These are phyloP conservation scores for Amyelois transitella DNA, from an alignment of 1,140 invertebrate genomes.

Conservation along the genomic window DNA sequence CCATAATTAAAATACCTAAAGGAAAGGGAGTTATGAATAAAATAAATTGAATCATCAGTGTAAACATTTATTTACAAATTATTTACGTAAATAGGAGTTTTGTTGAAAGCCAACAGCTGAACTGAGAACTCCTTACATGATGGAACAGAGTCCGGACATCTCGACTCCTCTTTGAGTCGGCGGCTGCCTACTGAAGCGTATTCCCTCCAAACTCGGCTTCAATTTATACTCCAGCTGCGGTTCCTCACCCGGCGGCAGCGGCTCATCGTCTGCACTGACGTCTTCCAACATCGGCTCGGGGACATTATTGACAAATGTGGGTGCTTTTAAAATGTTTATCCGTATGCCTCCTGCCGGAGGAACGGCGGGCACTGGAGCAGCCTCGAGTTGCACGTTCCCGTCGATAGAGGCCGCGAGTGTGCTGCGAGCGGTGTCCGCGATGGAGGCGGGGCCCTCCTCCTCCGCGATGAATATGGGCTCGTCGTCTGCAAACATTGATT, in stretches of 20 bases:
- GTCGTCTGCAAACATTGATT: constrained; percentile 48
- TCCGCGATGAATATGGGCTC: constrained; percentile 70
- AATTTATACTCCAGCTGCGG: constrained; percentile 71
- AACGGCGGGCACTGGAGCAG: constrained; percentile 68
- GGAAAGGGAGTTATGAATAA: too few species aligned
- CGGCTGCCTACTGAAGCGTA: constrained; percentile 81
- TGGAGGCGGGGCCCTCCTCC: constrained; percentile 55
- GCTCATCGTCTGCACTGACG: constrained; percentile 56
- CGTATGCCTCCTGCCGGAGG: constrained; percentile 80
- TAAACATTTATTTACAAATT: too few species aligned
- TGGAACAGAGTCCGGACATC: constrained; percentile 87
- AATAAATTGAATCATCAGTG: too few species aligned
- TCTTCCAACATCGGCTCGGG: constrained; percentile 37
- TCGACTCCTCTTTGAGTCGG: constrained; percentile 83
- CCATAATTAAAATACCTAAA: too few species aligned
- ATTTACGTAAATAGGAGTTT: neutral
- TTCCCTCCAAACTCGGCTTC: constrained; percentile 80
- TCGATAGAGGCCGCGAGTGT: constrained; percentile 81
- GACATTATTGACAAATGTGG: constrained; percentile 44
- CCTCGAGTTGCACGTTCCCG: constrained; percentile 80
- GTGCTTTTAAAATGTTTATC: constrained; percentile 86
- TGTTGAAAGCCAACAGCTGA: neutral
- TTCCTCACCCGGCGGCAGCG: constrained; percentile 66
- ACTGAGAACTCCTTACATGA: constrained; percentile 81
- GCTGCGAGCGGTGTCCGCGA: constrained; percentile 76